These are phyloP conservation scores for Pachymerium ferrugineum DNA, from an alignment of 2,888 invertebrate genomes.

Conservation along the genomic window DNA sequence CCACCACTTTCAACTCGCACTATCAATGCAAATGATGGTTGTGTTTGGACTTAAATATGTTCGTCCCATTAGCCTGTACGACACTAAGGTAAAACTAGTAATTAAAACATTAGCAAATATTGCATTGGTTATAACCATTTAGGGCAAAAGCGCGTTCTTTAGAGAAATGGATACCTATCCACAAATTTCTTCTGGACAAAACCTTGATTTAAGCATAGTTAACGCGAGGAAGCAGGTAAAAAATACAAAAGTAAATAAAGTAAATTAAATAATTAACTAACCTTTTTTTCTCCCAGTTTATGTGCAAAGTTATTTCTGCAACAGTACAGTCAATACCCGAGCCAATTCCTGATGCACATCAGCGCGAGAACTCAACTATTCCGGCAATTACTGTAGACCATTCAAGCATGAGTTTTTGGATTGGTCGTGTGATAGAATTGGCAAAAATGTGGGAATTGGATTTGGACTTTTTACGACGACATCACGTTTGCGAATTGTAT, in stretches of 20 bases:
- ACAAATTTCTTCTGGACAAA: constrained; percentile 55
- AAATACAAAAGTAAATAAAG: neutral
- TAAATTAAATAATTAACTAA: neutral
- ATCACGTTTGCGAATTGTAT: constrained; percentile 65
- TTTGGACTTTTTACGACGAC: constrained; percentile 64
- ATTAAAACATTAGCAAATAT: neutral
- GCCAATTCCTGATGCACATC: constrained; percentile 38
- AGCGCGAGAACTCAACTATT: constrained; percentile 29
- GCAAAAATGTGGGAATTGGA: constrained; percentile 73
- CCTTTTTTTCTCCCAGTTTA: constrained; percentile 51
- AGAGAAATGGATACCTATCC: constrained; percentile 51
- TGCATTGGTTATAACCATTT: constrained; percentile 35
- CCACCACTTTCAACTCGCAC: constrained; percentile 72
- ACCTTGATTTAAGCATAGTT: constrained; percentile 63
- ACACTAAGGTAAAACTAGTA: constrained; percentile 56
- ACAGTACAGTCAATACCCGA: constrained; percentile 64
- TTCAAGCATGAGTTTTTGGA: constrained; percentile 58
- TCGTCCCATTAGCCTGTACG: constrained; percentile 71
- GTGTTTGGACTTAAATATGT: constrained; percentile 62
- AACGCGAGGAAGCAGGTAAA: constrained; percentile 55
- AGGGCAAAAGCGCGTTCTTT: constrained; percentile 48
- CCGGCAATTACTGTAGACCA: constrained; percentile 44
- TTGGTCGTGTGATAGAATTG: constrained; percentile 63
- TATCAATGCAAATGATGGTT: constrained; percentile 70
- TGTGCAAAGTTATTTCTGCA: constrained; percentile 65